Evolutionary conservation across 2,113 vertebrate genomes (phyloP).

Genomic region (Zingel zingel): DNA sequence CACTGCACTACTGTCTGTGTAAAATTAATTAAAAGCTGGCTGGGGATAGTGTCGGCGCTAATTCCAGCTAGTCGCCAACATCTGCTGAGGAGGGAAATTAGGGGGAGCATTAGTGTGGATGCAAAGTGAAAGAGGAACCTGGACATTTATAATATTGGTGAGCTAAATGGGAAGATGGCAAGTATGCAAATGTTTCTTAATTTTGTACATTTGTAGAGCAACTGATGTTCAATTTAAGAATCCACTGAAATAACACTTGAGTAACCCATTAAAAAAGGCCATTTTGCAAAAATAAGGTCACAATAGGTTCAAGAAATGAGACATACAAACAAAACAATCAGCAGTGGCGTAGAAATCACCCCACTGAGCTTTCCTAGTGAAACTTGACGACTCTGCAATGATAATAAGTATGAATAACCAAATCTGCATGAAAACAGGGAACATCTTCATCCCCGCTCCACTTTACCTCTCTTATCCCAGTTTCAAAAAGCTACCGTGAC

Average conservation of each 20-base stretch:
- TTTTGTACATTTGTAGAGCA: not conserved
- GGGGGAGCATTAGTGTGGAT: not conserved
- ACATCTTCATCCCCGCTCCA: constrained; percentile 27
- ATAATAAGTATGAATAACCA: constrained; percentile 5
- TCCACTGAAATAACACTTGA: not conserved
- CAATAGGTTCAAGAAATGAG: not conserved
- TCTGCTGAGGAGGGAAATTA: constrained; percentile 58
- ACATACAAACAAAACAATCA: not conserved
- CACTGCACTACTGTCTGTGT: constrained; percentile 74
- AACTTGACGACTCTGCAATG: constrained; percentile 4
- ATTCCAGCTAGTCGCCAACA: constrained; percentile 59
- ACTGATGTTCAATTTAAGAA: not conserved
- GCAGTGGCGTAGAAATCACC: not conserved
- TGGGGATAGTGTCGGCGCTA: constrained; percentile 67
- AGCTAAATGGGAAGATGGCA: not conserved
- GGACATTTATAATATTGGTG: not conserved
- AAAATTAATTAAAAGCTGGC: constrained; percentile 85
- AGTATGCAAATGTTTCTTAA: not conserved
- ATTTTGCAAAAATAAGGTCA: not conserved
- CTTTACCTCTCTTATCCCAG: constrained; percentile 17
- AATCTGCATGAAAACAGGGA: constrained; percentile 5
- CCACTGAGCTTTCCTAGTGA: not conserved
- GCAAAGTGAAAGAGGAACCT: constrained; percentile 22
- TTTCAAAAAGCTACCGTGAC: constrained; percentile 73
- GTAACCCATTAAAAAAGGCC: not conserved